Percentiles rank a stretch among this genome's conserved stretches.
Conservation (phyloP, 1,140 invertebrate species). For the Helicoverpa zea region DNA sequence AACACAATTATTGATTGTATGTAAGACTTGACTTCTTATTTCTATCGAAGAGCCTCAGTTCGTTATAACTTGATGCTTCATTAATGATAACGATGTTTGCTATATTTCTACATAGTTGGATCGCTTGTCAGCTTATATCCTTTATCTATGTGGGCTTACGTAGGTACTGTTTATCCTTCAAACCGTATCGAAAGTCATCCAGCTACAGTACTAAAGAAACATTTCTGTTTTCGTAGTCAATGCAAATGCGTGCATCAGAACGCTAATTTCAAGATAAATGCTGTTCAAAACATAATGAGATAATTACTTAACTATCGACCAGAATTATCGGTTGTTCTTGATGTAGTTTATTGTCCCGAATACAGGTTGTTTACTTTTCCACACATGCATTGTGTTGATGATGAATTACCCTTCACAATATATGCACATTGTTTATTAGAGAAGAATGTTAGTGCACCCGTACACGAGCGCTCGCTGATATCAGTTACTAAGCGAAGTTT, state of each 20-base stretch:
- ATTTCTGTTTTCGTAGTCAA: conserved; percentile 45
- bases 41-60: background rate
- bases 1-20: conserved; percentile 13
- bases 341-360: conserved; percentile 82
- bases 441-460: conserved; percentile 39
- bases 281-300: conserved; percentile 74
- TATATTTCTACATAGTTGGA: conserved; percentile 14
- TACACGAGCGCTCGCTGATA: conserved; percentile 9
- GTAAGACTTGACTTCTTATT: conserved; percentile 2
- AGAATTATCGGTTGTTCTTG: conserved; percentile 75
- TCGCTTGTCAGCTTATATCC: conserved; percentile 20
- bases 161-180: conserved; percentile 44
- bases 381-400: conserved; percentile 56
- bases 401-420: conserved; percentile 44
- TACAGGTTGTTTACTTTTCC: conserved; percentile 79
- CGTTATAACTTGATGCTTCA: conserved; percentile 23
- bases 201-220: conserved; percentile 33
- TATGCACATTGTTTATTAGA: conserved; percentile 46
- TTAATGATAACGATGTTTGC: conserved; percentile 32
- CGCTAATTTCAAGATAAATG: conserved; percentile 67
- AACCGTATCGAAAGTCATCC: conserved; percentile 45
- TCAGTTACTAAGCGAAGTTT: conserved; percentile 29
- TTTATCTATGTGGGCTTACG: conserved; percentile 21
- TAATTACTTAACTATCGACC: conserved; percentile 77
- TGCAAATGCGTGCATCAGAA: conserved; percentile 58